These are phyloP conservation scores for Ephestia elutella DNA, from an alignment of 1,140 invertebrate genomes.

Conservation along the genomic window DNA sequence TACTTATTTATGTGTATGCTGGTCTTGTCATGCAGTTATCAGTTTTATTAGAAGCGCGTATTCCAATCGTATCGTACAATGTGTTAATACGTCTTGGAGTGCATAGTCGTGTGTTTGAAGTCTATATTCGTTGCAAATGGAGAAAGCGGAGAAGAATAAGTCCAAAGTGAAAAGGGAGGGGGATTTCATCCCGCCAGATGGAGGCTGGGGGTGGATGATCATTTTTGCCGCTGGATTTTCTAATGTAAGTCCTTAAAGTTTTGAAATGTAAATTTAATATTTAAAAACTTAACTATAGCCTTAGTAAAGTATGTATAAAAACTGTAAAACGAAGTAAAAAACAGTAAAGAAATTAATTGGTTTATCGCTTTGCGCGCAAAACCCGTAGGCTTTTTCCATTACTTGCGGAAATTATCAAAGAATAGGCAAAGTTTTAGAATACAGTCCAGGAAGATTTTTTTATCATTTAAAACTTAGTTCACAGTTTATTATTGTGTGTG, in stretches of 20 bases:
- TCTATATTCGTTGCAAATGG: conserved; percentile 26
- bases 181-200: conserved; percentile 77
- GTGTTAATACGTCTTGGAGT: neutral
- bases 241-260: conserved; percentile 75
- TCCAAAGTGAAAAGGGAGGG: conserved; percentile 53
- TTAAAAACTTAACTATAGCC: too few relatives aligned
- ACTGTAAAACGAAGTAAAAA: too few relatives aligned
- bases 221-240: conserved; percentile 76
- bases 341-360: too few relatives aligned
- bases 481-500: too few relatives aligned
- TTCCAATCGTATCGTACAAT: neutral
- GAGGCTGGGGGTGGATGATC: conserved; percentile 82
- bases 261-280: too few relatives aligned
- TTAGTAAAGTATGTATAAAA: too few relatives aligned
- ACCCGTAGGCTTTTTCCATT: too few relatives aligned
- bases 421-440: too few relatives aligned
- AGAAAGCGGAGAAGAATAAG: conserved; percentile 38
- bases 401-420: too few relatives aligned
- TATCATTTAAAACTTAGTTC: too few relatives aligned
- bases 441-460: too few relatives aligned
- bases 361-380: too few relatives aligned
- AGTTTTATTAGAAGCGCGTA: conserved; percentile 13
- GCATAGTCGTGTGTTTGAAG: neutral
- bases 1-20: neutral
- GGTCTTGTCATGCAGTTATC: conserved; percentile 11